Percentiles rank a stretch among this genome's conserved stretches.
These are phyloP conservation scores for Patiria miniata DNA, from an alignment of 35 echinoderm and acorn worm species.

Conservation along the genomic window DNA sequence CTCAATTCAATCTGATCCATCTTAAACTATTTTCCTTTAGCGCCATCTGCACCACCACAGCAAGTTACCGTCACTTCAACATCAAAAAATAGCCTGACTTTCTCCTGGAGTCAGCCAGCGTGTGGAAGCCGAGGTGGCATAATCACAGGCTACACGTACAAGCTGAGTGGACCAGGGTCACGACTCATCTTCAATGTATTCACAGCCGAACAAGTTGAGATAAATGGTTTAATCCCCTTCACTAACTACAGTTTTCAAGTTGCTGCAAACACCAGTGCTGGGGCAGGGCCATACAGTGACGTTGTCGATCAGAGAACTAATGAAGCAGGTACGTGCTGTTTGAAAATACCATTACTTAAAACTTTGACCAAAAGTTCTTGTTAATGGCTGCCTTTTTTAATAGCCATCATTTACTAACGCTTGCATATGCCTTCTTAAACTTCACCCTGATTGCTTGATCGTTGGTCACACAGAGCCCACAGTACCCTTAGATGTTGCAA, in stretches of 20 bases:
- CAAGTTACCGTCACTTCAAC: not conserved
- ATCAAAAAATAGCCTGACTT: not conserved
- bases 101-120: conserved; percentile 33
- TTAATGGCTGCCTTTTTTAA: too few species aligned
- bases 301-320: not conserved
- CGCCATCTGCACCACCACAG: conserved; percentile 23
- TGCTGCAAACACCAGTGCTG: conserved; percentile 20
- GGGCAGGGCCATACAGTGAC: not conserved
- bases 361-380: too few species aligned
- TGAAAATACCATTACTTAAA: too few species aligned
- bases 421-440: too few species aligned
- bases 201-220: not conserved
- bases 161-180: not conserved
- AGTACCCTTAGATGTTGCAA: not conserved
- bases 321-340: not conserved
- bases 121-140: conserved; percentile 54
- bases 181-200: not conserved
- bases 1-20: too few species aligned
- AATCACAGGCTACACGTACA: conserved; percentile 23
- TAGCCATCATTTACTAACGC: too few species aligned
- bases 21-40: not conserved
- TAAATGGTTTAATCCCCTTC: conserved; percentile 34
- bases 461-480: not conserved
- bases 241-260: conserved; percentile 50
- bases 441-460: too few species aligned